Evolutionary conservation across 2,113 vertebrate species (phyloP).

Genomic region (Junco hyemalis): DNA sequence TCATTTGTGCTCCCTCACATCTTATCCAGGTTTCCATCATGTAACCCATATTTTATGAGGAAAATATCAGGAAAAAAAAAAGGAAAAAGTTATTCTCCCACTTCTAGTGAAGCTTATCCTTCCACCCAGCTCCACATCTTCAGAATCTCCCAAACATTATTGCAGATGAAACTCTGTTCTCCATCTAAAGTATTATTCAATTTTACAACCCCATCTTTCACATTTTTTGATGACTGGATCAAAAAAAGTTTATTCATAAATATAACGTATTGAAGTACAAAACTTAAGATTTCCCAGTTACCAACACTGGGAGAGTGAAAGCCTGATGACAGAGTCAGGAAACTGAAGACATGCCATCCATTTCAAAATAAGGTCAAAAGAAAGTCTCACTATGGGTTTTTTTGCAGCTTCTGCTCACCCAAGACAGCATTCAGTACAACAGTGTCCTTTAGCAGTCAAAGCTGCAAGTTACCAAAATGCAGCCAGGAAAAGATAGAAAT

Average conservation of each 20-base stretch:
- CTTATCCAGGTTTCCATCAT: neutral
- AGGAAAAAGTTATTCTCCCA: neutral
- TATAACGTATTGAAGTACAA: accelerated
- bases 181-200: neutral
- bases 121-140: neutral
- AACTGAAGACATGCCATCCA: neutral
- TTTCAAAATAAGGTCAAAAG: neutral
- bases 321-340: neutral
- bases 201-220: neutral
- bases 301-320: neutral
- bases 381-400: neutral
- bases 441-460: neutral
- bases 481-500: neutral
- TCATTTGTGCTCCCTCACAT: neutral
- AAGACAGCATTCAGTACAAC: neutral
- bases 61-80: neutral
- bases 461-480: neutral
- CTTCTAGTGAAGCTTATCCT: neutral
- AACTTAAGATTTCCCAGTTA: neutral
- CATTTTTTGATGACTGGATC: neutral
- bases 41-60: neutral
- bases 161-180: neutral
- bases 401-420: neutral
- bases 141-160: neutral
- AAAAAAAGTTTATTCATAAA: neutral